Evolutionary conservation across 1,140 invertebrate genomes (phyloP), one percentile per base, ranked within the genome.

Genomic region (Drosophila varians): DNA sequence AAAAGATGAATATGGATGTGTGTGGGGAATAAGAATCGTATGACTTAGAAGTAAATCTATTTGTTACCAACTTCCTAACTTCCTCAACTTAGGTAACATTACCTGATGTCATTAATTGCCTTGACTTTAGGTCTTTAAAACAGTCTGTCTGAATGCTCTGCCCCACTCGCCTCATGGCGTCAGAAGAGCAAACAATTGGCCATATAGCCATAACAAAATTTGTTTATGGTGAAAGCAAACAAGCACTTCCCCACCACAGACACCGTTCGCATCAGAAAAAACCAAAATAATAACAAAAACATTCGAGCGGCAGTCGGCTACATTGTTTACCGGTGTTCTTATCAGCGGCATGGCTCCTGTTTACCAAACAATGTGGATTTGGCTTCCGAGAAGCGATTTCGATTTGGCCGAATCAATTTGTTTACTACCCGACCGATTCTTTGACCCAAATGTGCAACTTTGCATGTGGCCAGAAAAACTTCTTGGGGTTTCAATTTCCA

Each of bases 221-320:
- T 66, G 64, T 66, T 66, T 66, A 66, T 53, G 64, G 38, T n/a
- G 26, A 66, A 65, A 23, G 60, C 61, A 66, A 66, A 66, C 60
- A 66, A 45, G 45, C 60, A 53, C 62, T 34, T 52, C 46, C 57
- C 40, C 60, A 11, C 40, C 60, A 11, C 38, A 42, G 14, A 36
- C 38, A 34, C 19, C n/a, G 7, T 36, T 18, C 34, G 36, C 19
- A 12, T 23, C 26, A 53, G 61, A 46, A 64, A 42, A n/a, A 38
- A 38, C 14, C 14, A 28, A 64, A 64, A 60, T 60, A 18, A 14
- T 34, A 45, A 64, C 23, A 36, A 34, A 52, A 66, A 26, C 62
- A 61, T 66, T 61, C 12, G 62, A 19, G 47, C 16, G 46, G 16
- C 25, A 34, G 4, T 26, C n/a, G 19, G 14, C 46, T 28, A 25